Percentiles rank a stretch among this genome's conserved stretches.
phyloP scores from a whole-genome alignment of 2,113 vertebrate genomes.

The Paedocypris sp. region DNA sequence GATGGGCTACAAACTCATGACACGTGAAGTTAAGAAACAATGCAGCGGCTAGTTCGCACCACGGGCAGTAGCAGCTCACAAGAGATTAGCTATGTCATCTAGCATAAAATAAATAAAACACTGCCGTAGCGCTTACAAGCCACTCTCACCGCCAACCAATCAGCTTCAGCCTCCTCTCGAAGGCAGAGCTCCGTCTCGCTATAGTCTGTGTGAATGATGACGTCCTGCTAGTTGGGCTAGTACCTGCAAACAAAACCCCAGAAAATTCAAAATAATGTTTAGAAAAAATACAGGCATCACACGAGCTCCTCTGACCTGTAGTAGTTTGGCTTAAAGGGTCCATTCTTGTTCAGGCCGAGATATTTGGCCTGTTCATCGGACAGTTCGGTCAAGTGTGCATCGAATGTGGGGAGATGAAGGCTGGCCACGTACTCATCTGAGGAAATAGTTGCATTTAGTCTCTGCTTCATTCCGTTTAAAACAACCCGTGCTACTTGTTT shows the following conservation, averaged over 20 bases:
- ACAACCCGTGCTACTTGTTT: too few species aligned
- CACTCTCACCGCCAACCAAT: conserved; percentile 33
- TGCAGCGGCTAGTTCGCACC: conserved; percentile 32
- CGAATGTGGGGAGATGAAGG: conserved; percentile 91
- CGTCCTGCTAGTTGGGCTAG: conserved; percentile 54
- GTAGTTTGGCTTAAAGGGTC: conserved; percentile 98
- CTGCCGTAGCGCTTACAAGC: conserved; percentile 57
- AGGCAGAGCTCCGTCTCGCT: conserved; percentile 40
- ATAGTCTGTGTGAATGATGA: conserved; percentile 43
- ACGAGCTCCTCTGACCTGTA: conserved; percentile 70
- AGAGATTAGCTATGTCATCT: conserved; percentile 58
- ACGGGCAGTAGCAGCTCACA: conserved; percentile 43
- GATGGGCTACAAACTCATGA: conserved; percentile 37
- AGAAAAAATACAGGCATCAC: background rate
- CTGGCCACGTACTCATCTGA: conserved; percentile 96
- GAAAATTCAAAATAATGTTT: background rate
- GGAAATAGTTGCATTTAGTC: too few species aligned
- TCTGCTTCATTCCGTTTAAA: too few species aligned
- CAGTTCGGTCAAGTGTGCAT: conserved; percentile 95
- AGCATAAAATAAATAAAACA: conserved; percentile 88
- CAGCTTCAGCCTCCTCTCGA: conserved; percentile 51
- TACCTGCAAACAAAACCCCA: conserved; percentile 64
- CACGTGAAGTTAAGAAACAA: conserved; percentile 35
- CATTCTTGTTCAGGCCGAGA: conserved; percentile 95
- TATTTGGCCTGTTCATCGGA: conserved; percentile 96